phyloP scores from a whole-genome alignment of 2,888 invertebrate species.

The Cyclophora punctaria region DNA sequence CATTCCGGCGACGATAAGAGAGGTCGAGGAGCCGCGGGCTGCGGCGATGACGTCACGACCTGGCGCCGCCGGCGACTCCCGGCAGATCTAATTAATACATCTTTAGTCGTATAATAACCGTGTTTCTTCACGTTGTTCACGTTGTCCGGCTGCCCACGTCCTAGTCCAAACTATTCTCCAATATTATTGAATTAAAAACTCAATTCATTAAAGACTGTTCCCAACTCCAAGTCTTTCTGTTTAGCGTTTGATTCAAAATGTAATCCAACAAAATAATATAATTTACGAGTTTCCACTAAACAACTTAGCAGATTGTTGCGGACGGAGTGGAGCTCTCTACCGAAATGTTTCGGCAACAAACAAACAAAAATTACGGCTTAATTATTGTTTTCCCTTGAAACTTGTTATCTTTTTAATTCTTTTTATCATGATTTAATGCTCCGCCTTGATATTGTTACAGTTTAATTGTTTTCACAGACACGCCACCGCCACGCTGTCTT shows the following conservation, averaged over 20 bases:
- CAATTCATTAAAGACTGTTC: too few relatives aligned
- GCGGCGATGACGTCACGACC: too few relatives aligned
- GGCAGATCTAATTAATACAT: too few relatives aligned
- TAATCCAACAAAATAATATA: neutral
- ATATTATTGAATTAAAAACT: too few relatives aligned
- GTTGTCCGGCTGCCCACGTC: too few relatives aligned
- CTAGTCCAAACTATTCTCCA: too few relatives aligned
- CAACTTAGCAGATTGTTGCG: conserved; percentile 3
- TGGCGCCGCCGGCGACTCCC: too few relatives aligned
- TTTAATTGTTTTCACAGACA: conserved; percentile 22
- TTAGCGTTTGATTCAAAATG: too few relatives aligned
- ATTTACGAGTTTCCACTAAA: conserved; percentile 2
- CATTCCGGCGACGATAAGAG: conserved; percentile 11
- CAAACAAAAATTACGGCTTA: conserved; percentile 52
- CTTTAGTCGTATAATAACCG: too few relatives aligned
- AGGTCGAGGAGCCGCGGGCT: neutral
- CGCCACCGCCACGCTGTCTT: conserved; percentile 5
- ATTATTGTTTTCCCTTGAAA: conserved; percentile 34
- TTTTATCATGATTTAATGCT: conserved; percentile 48
- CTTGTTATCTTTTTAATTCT: conserved; percentile 48
- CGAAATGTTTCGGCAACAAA: conserved; percentile 28
- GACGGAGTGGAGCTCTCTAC: conserved; percentile 7
- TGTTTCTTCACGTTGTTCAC: too few relatives aligned
- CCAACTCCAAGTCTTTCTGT: too few relatives aligned
- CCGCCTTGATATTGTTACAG: conserved; percentile 24